Base-by-base conservation (phyloP, 2,797 vertebrate species). In the Tadarida brasiliensis region DNA sequence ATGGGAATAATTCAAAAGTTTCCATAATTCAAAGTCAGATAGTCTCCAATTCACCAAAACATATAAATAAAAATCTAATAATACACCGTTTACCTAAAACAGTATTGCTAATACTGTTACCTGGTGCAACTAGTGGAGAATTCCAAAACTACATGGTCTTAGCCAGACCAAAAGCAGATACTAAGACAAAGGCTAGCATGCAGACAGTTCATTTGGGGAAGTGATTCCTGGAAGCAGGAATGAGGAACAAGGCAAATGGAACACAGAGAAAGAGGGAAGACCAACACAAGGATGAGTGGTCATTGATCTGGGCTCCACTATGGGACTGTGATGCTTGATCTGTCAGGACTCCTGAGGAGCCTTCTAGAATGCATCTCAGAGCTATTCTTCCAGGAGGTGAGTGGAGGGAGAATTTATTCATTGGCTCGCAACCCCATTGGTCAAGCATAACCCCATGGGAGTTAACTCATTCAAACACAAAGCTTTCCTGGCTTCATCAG, bases 21-120 rank as follows among this genome's bases (percentile, higher is more conserved):
- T 15, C 11, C 47, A 81, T 39, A 65, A 89, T 39, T 56, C 61
- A 92, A 93, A 95, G 28, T 1, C 15, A 76, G 35, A 14, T 7
- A 20, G 19, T 63, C 22, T 93, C 70, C n/a, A 78, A 57, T 28
- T 65, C 20, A 39, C 28, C 44, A 90, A 92, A 91, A 74, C 7
- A 89, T 93, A 84, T 56, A 87, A 39, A 44, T 39, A 56, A 78
- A 96, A 82, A 92, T 80, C 5, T 61, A 83, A 74, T 54, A 39
- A 30, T 56, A 39, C 5, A 67, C 49, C 67, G 90, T 84, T 88
- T 92, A 74, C 47, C 83, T 82, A 39, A 85, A 30, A 68, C n/a
- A 39, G 7, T 51, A 47, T 80, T 17, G 22, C 35, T 78, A 67
- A 82, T 35, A 71, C 70, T 73, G 63, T 77, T 94, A 73, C 6